Base-by-base conservation (phyloP, 2,888 invertebrate genomes). In the Acanthococcus lagerstroemiae region DNA sequence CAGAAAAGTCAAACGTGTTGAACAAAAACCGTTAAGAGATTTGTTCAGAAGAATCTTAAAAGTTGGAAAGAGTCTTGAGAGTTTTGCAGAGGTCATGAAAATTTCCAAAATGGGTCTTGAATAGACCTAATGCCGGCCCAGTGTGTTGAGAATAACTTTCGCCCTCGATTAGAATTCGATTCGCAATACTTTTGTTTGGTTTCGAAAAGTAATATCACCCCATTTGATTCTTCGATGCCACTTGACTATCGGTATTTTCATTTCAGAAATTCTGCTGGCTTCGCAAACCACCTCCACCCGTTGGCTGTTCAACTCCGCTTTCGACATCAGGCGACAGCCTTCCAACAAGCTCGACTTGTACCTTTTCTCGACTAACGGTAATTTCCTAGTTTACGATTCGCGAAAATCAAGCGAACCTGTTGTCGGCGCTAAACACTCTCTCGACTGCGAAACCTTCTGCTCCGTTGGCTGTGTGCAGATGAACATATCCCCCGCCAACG, bases 401-500 rank as follows among this genome's bases (percentile, higher is more conserved):
- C 48, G 66, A 7, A 66, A 57, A 30, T 26, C 48, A 17, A 48
- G 25, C 19, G n/a, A 66, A 24, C 46, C 66, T n/a, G 45, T 37
- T 6, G 22, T 45, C 27, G 30, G 24, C 22, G 45, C 27, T 25
- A 50, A 57, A 6, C 50, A 57, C 12, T 25, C 26, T 19, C 22
- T 30, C 30, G 24, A 27, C 15, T 22, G 46, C 37, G 27, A 45
- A n/a, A 56, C 27, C 22, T 48, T 25, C 17, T 19, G n/a, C n/a
- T 24, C 12, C 3, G 22, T 4, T 9, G 22, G 44, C 25, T 26
- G 30, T 24, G 19, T 56, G 12, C 56, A 37, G 48, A 55, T 69
- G n/a, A 56, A 17, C 22, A 30, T 68, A 19, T 55, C 57, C 22
- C 69, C 69, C 5, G 9, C 2, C 17, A 69, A 50, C 55, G 15